phyloP scores from a whole-genome alignment of 2,888 invertebrate species.

The Pollenia labialis region DNA sequence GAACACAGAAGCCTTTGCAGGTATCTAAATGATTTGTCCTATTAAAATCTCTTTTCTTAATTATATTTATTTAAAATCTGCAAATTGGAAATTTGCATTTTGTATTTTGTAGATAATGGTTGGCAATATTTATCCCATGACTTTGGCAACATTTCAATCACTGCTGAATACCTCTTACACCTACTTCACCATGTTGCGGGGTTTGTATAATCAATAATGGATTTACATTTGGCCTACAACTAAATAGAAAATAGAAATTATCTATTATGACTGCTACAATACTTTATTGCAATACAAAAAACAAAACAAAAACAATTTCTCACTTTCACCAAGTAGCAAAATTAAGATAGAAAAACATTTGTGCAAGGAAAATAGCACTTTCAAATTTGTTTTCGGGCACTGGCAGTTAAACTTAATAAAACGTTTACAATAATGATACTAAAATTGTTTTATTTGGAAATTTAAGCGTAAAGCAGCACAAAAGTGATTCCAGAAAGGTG shows the following conservation, averaged over 20 bases:
- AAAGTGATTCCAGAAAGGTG: slow-evolving; percentile 33
- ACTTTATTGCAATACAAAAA: slow-evolving; percentile 22
- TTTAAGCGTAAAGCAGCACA: neutral
- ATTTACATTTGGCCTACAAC: slow-evolving; percentile 35
- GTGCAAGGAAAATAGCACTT: slow-evolving; percentile 36
- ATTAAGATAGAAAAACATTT: slow-evolving; percentile 26
- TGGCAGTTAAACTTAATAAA: slow-evolving; percentile 51
- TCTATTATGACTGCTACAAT: slow-evolving; percentile 9
- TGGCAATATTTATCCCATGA: slow-evolving; percentile 80
- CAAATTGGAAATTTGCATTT: slow-evolving; percentile 11
- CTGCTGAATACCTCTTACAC: slow-evolving; percentile 82
- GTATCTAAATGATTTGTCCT: slow-evolving; percentile 72
- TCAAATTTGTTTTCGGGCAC: slow-evolving; percentile 21
- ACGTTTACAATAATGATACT: slow-evolving; percentile 66
- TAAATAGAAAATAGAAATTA: slow-evolving; percentile 37
- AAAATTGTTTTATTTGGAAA: slow-evolving; percentile 53
- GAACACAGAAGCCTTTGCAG: slow-evolving; percentile 79
- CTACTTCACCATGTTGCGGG: slow-evolving; percentile 81
- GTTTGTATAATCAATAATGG: slow-evolving; percentile 75
- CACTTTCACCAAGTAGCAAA: slow-evolving; percentile 65
- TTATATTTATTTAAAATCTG: neutral
- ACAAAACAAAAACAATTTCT: neutral
- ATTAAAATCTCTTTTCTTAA: neutral
- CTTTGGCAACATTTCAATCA: slow-evolving; percentile 80
- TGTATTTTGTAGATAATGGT: slow-evolving; percentile 75